Percentiles rank a stretch among this genome's conserved stretches.
These are phyloP conservation scores for Anarsia innoxiella DNA, from an alignment of 2,888 invertebrate genomes.

Conservation along the genomic window DNA sequence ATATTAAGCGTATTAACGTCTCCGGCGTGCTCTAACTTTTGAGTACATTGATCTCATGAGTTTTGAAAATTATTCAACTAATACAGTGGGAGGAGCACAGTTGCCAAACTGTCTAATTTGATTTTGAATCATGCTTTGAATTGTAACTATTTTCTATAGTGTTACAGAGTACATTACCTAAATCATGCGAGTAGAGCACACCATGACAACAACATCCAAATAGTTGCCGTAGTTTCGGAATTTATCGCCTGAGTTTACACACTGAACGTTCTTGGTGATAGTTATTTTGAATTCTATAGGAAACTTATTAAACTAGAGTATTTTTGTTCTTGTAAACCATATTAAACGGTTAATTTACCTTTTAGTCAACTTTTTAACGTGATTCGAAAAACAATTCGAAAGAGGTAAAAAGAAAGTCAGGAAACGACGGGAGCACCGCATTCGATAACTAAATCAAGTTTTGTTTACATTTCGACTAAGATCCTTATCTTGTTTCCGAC, in stretches of 20 bases:
- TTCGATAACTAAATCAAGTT: slow-evolving; percentile 54
- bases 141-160: slow-evolving; percentile 6
- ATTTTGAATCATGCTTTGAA: slow-evolving; percentile 3
- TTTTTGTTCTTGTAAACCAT: background rate
- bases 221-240: slow-evolving; percentile 21
- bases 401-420: slow-evolving; percentile 42
- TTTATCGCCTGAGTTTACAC: slow-evolving; percentile 22
- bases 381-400: slow-evolving; percentile 52
- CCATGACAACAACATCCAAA: slow-evolving; percentile 18
- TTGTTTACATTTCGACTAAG: slow-evolving; percentile 53
- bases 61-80: slow-evolving; percentile 48
- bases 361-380: slow-evolving; percentile 48
- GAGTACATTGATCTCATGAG: slow-evolving; percentile 44
- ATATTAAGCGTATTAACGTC: slow-evolving; percentile 60
- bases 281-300: slow-evolving; percentile 13
- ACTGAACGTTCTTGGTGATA: slow-evolving; percentile 13
- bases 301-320: too few relatives aligned
- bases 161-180: slow-evolving; percentile 8
- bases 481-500: slow-evolving; percentile 47
- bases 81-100: slow-evolving; percentile 21
- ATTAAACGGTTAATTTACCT: background rate
- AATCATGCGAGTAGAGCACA: slow-evolving; percentile 20
- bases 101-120: slow-evolving; percentile 1
- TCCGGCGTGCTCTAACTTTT: slow-evolving; percentile 45
- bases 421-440: slow-evolving; percentile 44